Base-by-base conservation (phyloP, 2,888 invertebrate genomes). In the Willowsia nigromaculata region DNA sequence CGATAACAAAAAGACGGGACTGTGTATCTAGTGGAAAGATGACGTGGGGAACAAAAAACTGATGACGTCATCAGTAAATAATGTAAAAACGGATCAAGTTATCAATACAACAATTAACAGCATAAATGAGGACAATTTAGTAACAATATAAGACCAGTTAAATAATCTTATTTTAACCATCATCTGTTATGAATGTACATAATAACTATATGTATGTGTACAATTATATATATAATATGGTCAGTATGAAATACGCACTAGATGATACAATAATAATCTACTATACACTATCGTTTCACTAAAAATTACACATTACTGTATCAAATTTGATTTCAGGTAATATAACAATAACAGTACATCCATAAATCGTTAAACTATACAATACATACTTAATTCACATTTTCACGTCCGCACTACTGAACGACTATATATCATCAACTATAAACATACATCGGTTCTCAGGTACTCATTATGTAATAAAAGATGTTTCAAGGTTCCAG, bases 381-480 rank as follows among this genome's bases (percentile, higher is more conserved):
- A 56, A 59, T 50, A 68, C 27, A 74, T 47, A 81, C 68, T 59
- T 71, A 85, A 89, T 85, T 81, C 81, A 85, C 78, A 89, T 25
- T 84, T 68, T 84, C 37, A 83, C 82, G 53, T 84, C 50, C 47
- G 40, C 18, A 56, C 76, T 76, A 56, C 53, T 80, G 65, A 43
- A 65, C 53, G 78, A 47, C 56, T 84, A 76, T 15, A 22, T 56
- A 83, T 43, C 59, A 65, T 33, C 25, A 65, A 22, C 37, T 65
- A 43, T 80, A 88, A 80, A 76, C 88, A 88, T 88, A 84, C 89
- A 89, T 78, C 74, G 89, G 85, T 85, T 89, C 89, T 89, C 89
- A 89, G 89, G 89, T 89, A 89, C 89, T 71, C 89, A 81, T 74
- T 89, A 89, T 80, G 59, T 80, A 85, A 84, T 84, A 84, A 62